Conservation (phyloP, 2,113 vertebrate species). For the Syrmaticus mikado region DNA sequence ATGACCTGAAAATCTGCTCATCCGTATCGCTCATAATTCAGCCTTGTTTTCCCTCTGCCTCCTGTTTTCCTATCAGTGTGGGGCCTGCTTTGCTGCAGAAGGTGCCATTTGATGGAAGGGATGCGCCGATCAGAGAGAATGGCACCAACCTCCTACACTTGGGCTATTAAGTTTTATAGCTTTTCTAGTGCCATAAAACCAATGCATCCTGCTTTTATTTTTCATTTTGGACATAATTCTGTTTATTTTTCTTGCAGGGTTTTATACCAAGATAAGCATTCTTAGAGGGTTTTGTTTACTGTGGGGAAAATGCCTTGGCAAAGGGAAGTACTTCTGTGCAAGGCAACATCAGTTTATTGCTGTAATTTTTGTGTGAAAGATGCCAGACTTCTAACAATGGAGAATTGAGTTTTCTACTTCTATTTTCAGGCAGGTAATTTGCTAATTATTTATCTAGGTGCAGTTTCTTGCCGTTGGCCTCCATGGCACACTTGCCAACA, state of each 20-base stretch:
- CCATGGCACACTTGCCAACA: neutral
- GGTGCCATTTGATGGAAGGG: neutral
- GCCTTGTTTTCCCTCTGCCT: neutral
- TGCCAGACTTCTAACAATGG: neutral
- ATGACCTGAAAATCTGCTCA: neutral
- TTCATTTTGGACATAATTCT: slow-evolving; percentile 34
- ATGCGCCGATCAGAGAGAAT: neutral
- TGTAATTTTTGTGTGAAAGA: slow-evolving; percentile 25
- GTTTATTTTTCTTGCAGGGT: slow-evolving; percentile 64
- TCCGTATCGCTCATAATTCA: neutral
- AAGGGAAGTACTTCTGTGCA: neutral
- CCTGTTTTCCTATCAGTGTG: slow-evolving; percentile 5
- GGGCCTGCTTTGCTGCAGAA: slow-evolving; percentile 12
- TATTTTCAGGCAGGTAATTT: slow-evolving; percentile 7
- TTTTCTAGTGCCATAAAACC: slow-evolving; percentile 23
- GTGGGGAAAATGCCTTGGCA: slow-evolving; percentile 40
- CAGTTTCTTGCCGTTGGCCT: neutral
- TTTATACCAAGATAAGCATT: slow-evolving; percentile 62
- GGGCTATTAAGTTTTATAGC: slow-evolving; percentile 10
- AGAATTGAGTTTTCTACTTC: slow-evolving; percentile 5
- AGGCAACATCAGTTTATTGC: neutral
- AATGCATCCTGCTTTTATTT: slow-evolving; percentile 54
- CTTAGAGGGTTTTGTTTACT: slow-evolving; percentile 38
- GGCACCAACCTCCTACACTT: neutral
- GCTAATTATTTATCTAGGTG: neutral